Conservation (phyloP, 2,113 vertebrate genomes). For the Pituophis catenifer region DNA sequence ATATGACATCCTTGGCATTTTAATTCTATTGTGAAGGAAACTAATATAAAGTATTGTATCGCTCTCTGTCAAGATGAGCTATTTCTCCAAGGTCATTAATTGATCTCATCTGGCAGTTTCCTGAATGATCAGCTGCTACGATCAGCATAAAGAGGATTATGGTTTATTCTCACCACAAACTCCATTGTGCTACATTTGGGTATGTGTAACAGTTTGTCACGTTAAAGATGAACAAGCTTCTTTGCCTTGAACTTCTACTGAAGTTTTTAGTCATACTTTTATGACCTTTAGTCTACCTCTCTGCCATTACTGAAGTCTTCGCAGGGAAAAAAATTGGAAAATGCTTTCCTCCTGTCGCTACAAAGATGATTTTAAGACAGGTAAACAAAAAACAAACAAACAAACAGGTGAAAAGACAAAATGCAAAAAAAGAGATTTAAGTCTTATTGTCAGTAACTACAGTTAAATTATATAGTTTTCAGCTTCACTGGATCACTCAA, state of each 20-base stretch:
- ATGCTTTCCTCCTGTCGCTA: not conserved
- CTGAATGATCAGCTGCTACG: not conserved
- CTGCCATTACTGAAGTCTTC: not conserved
- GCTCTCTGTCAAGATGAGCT: not conserved
- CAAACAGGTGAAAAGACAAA: not conserved
- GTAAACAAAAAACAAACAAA: not conserved
- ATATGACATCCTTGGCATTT: constrained; percentile 20
- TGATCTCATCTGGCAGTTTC: not conserved
- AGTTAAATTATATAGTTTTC: constrained; percentile 45
- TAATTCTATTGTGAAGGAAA: constrained; percentile 5
- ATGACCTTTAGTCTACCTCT: not conserved
- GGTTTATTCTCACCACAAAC: not conserved
- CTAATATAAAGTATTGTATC: not conserved
- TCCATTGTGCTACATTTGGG: not conserved
- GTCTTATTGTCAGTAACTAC: constrained; percentile 5
- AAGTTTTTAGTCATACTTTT: not conserved
- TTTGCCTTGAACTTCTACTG: not conserved
- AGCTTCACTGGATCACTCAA: constrained; percentile 42
- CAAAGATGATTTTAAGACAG: not conserved
- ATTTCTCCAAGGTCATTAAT: not conserved
- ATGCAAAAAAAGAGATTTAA: not conserved
- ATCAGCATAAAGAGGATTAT: not conserved
- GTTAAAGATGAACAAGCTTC: not conserved
- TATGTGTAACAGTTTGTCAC: not conserved
- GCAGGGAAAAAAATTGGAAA: not conserved